phyloP scores from a whole-genome alignment of 2,797 vertebrate species.

The Cryptoprocta ferox region DNA sequence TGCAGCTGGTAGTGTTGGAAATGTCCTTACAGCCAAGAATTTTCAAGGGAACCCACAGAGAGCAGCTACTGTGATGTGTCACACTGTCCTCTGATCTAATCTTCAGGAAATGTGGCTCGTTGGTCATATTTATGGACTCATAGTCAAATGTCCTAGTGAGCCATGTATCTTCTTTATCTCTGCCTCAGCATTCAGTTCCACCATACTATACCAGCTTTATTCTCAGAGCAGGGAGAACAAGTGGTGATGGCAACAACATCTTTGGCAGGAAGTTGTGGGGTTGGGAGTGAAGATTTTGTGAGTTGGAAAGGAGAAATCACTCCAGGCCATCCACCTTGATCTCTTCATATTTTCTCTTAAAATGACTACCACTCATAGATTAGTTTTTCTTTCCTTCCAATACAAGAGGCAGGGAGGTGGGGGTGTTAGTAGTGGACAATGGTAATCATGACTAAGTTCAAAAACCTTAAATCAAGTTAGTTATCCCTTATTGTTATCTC shows the following conservation, averaged over 20 bases:
- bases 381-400: background rate
- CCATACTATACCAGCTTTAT: fast-evolving
- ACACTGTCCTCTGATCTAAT: background rate
- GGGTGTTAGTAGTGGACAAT: background rate
- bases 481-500: background rate
- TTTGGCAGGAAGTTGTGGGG: background rate
- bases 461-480: background rate
- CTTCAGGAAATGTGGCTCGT: background rate
- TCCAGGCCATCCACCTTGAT: background rate
- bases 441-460: background rate
- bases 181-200: background rate
- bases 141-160: background rate
- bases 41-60: background rate
- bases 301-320: background rate
- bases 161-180: background rate
- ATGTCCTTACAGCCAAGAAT: background rate
- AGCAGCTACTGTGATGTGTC: background rate
- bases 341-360: background rate
- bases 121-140: background rate
- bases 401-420: background rate
- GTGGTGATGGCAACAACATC: background rate
- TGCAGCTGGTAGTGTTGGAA: background rate
- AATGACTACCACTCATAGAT: background rate
- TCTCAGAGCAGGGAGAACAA: background rate
- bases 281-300: background rate